phyloP scores from a whole-genome alignment of 2,113 vertebrate species.

The Oncorhynchus mykiss region DNA sequence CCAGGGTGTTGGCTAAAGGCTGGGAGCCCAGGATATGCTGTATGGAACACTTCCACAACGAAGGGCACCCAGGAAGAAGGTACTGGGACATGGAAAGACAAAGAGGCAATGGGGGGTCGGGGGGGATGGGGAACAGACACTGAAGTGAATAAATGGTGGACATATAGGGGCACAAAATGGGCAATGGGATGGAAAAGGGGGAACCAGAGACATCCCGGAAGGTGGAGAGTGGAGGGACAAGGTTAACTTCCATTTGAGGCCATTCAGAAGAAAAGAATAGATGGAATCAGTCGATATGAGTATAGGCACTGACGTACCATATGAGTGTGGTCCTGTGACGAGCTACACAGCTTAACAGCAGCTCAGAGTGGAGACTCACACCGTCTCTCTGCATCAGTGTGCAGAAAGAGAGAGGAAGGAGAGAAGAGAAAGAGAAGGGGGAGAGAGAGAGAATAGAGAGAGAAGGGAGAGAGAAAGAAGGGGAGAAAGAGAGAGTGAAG shows the following conservation, averaged over 20 bases:
- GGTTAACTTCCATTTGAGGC: neutral
- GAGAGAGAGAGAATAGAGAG: neutral
- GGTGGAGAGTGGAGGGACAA: no score
- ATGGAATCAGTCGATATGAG: no score
- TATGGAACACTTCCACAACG: no score
- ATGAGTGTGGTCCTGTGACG: no score
- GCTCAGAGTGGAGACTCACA: no score
- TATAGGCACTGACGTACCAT: neutral
- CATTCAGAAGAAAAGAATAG: neutral
- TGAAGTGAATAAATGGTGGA: no score
- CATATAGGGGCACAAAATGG: conserved; percentile 1
- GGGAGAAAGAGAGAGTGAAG: neutral
- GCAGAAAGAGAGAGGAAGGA: neutral
- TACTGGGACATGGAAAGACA: neutral
- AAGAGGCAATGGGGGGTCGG: neutral
- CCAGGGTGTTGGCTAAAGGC: neutral
- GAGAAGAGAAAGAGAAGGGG: no score
- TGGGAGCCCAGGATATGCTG: neutral
- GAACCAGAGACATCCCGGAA: neutral
- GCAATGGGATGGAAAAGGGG: neutral
- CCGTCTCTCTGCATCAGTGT: no score
- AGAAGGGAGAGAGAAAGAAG: neutral
- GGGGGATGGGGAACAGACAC: no score
- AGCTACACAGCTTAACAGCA: no score
- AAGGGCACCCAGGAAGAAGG: no score